Base-by-base conservation (phyloP, 2,888 invertebrate species). In the Tuberolachnus salignus region DNA sequence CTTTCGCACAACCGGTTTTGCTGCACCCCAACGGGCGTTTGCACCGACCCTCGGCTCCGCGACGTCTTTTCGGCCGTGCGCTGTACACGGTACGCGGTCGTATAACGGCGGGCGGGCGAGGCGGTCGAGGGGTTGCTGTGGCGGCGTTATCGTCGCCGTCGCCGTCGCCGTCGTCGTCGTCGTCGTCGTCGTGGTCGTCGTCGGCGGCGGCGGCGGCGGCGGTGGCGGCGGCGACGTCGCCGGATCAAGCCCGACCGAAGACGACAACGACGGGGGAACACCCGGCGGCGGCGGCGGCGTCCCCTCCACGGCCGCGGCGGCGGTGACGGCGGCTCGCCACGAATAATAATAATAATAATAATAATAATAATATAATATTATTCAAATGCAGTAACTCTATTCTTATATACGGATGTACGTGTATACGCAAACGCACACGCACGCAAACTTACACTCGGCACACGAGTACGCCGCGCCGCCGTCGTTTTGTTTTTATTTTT, bases 1-100 rank as follows among this genome's bases (percentile, higher is more conserved):
- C 75, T 75, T 75, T 75, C 75, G 55, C 13, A 46, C 75, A 57
- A 75, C 75, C 75, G 75, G 75, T 66, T 55, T 1, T 19, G 34
- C 26, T 53, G 53, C 16, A 53, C 16, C n/a, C 13, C 42, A n/a
- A 9, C 3, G 3, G 34, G 3, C 6, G 6, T 34, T 34, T 4
- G 4, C 34, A 4, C 34, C n/a, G 61, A 42, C 26, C 61, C 11
- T 21, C 59, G 63, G 42, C n/a, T n/a, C 57, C n/a, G 34, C 19
- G 34, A 34, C 34, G 34, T 34, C 57, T 21, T 34, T 34, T 34
- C 34, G 34, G 34, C 10, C 46, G 46, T 10, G 46, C 10, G 13
- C 10, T 10, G 46, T 3, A 44, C 3, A 11, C 46, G 11, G 21
- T 16, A n/a, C 49, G 23, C 34, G 51, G 23, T 51, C 19, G 67